Base-by-base conservation (phyloP, 2,888 invertebrate species). In the Margaritifera margaritifera region DNA sequence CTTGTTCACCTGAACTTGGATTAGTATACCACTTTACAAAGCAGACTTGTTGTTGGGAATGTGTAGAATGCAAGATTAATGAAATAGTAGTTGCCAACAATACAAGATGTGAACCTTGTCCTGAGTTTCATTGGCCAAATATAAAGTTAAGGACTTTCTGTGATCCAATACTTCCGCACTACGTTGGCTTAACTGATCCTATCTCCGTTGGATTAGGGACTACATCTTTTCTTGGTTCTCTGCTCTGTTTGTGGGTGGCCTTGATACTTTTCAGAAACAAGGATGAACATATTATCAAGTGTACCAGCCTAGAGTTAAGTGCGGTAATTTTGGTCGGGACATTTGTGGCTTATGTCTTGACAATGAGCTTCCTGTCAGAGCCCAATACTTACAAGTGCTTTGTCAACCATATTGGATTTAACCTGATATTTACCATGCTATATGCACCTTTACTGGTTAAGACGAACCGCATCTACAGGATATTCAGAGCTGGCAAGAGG, bases 391-490 rank as follows among this genome's bases (percentile, higher is more conserved):
- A 74, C 62, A 73, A 78, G 60, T 88, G 88, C 69, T 81, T 79
- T 67, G 57, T 85, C 24, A 84, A 81, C 59, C 82, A 83, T 68
- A 73, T 84, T 50, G 86, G 85, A 15, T 88, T 87, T 67, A 86
- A 85, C 66, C 68, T 87, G 56, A 84, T 84, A 62, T 86, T 87
- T 75, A 81, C 87, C 24, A 70, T 85, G 53, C 82, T 85, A 22
- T 88, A 88, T 68, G 84, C 86, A 2, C 83, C 87, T 0, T 73
- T 88, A 22, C 74, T 88, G 25, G 83, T 86, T 31, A 80, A 85
- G 66, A 88, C 87, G 8, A 87, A 87, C 62, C 72, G 88, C 25
- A 87, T 88, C 25, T 86, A 85, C 76, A 75, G 86, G 20, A 86
- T 87, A 55, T 87, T 87, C 70, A 76, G 76, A 25, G 76, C 81